phyloP scores from a whole-genome alignment of 2,888 invertebrate genomes.

The Andrena hattorfiana region DNA sequence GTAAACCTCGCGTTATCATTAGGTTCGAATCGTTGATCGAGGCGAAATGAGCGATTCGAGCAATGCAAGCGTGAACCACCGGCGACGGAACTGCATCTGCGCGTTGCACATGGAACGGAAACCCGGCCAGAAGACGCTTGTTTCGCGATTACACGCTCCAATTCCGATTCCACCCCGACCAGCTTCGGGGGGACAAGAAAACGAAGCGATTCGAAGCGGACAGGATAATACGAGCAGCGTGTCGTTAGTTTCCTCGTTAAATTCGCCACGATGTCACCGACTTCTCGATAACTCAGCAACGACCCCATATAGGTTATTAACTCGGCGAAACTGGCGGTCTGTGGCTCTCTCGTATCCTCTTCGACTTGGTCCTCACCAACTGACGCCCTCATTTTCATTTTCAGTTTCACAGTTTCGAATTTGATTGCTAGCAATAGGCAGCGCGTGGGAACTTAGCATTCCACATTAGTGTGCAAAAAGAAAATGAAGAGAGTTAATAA shows the following conservation, averaged over 20 bases:
- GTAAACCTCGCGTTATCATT: no score
- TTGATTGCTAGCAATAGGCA: no score
- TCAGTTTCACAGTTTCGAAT: no score
- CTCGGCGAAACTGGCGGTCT: constrained; percentile 27
- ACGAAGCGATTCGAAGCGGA: constrained; percentile 20
- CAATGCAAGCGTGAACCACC: constrained; percentile 8
- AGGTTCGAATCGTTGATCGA: constrained; percentile 19
- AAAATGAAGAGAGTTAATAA: no score
- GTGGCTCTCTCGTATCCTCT: neutral
- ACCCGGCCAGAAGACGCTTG: constrained; percentile 45
- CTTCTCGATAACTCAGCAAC: constrained; percentile 46
- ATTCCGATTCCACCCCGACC: constrained; percentile 47
- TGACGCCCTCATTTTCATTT: neutral
- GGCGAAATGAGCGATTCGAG: constrained; percentile 3
- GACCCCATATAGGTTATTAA: constrained; percentile 40
- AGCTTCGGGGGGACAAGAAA: constrained; percentile 38
- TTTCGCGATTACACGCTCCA: constrained; percentile 56
- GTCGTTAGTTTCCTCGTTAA: constrained; percentile 57
- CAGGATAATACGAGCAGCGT: constrained; percentile 43
- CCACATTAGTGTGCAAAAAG: no score
- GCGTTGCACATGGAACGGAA: constrained; percentile 47
- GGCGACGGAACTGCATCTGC: constrained; percentile 23
- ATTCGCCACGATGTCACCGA: constrained; percentile 41
- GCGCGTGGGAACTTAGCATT: no score
- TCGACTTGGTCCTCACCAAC: constrained; percentile 8